A percentile compares a stretch with the other conserved stretches of the same genome.
phyloP scores from a whole-genome alignment of 2,888 invertebrate genomes.

The Augochlorella aurata region DNA sequence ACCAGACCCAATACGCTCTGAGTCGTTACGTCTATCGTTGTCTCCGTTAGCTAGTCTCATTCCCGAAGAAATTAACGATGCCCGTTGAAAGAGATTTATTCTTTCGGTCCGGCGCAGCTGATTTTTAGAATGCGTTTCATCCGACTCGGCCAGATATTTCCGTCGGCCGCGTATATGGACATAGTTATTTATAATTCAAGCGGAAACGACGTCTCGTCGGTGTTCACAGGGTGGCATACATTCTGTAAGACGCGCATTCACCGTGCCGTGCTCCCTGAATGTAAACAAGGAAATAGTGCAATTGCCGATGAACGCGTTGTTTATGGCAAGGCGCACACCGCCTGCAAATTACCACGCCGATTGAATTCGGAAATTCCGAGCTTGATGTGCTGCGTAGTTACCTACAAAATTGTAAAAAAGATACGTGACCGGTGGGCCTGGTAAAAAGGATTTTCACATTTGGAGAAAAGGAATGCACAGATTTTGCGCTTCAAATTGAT shows the following conservation, averaged over 20 bases:
- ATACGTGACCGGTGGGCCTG: too few relatives aligned
- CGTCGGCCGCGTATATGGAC: not conserved
- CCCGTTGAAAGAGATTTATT: conserved; percentile 15
- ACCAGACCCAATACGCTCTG: too few relatives aligned
- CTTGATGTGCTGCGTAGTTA: not conserved
- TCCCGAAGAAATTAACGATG: not conserved
- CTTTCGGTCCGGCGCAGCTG: not conserved
- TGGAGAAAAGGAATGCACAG: too few relatives aligned
- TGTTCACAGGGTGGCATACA: conserved; percentile 27
- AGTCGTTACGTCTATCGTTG: conserved; percentile 8
- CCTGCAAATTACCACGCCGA: conserved; percentile 10
- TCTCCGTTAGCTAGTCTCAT: not conserved
- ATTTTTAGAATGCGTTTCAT: not conserved
- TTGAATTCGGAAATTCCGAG: conserved; percentile 18
- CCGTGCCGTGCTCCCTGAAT: conserved; percentile 22
- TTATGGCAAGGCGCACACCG: not conserved
- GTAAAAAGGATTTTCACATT: too few relatives aligned
- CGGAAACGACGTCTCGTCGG: conserved; percentile 13
- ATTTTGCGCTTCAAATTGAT: too few relatives aligned
- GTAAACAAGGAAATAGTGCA: conserved; percentile 37
- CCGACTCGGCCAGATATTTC: conserved; percentile 18
- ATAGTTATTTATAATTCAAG: conserved; percentile 39
- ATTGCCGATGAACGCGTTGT: not conserved
- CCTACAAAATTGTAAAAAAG: too few relatives aligned
- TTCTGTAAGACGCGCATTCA: conserved; percentile 27